Percentiles rank a stretch among this genome's conserved stretches.
These are phyloP conservation scores for Apogon hyalosoma DNA, from an alignment of 2,797 vertebrate species.

Conservation along the genomic window DNA sequence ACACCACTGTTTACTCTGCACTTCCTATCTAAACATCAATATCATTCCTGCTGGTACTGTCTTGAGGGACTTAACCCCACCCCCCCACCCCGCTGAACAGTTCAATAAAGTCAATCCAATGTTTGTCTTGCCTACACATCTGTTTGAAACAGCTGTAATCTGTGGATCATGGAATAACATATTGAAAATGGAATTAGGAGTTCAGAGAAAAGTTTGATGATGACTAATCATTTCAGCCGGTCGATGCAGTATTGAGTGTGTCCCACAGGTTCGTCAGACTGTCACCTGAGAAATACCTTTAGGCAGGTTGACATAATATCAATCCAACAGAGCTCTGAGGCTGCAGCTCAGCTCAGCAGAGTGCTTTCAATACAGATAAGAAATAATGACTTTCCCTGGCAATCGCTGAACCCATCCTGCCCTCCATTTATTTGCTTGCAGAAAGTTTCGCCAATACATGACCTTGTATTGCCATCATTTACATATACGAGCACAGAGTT, in stretches of 20 bases:
- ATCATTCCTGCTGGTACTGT: background rate
- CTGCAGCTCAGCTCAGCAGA: conserved; percentile 32
- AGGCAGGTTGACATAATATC: conserved; percentile 47
- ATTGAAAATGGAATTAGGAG: conserved; percentile 50
- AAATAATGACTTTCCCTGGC: conserved; percentile 77
- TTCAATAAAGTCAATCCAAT: conserved; percentile 39
- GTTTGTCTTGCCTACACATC: conserved; percentile 13
- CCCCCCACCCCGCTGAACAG: conserved; percentile 3
- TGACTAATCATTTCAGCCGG: conserved; percentile 35
- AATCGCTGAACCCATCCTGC: conserved; percentile 56
- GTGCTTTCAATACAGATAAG: conserved; percentile 70
- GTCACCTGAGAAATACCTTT: conserved; percentile 44
- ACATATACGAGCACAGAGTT: conserved; percentile 41
- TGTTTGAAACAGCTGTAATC: conserved; percentile 14
- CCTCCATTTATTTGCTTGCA: conserved; percentile 68
- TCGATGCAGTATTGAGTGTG: conserved; percentile 35
- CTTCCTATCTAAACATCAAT: conserved; percentile 38
- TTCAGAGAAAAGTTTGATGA: conserved; percentile 28
- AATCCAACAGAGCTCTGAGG: conserved; percentile 36
- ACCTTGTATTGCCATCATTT: conserved; percentile 51
- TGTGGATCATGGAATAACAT: conserved; percentile 14
- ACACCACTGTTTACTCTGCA: conserved; percentile 17
- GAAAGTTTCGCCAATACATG: conserved; percentile 60
- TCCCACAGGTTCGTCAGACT: conserved; percentile 36
- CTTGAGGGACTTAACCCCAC: conserved; percentile 3